A percentile compares a stretch with the other conserved stretches of the same genome.
Evolutionary conservation across 2,797 vertebrate species (phyloP).

Genomic region (Gorsachius magnificus): DNA sequence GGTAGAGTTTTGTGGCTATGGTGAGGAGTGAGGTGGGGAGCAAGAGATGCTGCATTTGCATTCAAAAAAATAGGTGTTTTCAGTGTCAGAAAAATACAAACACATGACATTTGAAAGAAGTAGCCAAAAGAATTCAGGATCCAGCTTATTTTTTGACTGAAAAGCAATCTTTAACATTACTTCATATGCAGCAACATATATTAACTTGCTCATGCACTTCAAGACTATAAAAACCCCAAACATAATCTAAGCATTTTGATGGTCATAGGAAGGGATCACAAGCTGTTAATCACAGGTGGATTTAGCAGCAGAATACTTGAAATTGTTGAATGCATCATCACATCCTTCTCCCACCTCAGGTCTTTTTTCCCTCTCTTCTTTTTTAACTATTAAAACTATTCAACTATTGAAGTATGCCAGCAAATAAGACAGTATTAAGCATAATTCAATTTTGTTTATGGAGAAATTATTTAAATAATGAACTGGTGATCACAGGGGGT

Average conservation of each 20-base stretch:
- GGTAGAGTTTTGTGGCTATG: neutral
- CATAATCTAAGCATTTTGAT: neutral
- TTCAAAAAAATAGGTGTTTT: neutral
- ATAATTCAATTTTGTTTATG: neutral
- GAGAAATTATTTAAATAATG: neutral
- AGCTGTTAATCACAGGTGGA: neutral
- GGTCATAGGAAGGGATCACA: neutral
- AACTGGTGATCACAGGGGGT: neutral
- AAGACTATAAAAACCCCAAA: neutral
- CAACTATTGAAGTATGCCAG: neutral
- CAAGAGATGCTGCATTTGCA: neutral
- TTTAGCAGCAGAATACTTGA: neutral
- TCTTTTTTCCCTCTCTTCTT: neutral
- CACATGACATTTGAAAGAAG: neutral
- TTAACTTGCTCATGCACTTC: neutral
- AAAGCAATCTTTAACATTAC: neutral
- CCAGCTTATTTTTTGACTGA: neutral
- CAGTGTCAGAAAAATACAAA: neutral
- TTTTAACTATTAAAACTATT: neutral
- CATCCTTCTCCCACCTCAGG: accelerated
- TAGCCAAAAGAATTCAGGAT: neutral
- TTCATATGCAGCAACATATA: neutral
- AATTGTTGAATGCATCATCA: neutral
- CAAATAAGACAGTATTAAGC: neutral
- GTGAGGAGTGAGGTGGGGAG: neutral